Evolutionary conservation across 1,140 invertebrate species (phyloP), one percentile per base, ranked within the genome.

Genomic region (Heliconius hewitsoni): DNA sequence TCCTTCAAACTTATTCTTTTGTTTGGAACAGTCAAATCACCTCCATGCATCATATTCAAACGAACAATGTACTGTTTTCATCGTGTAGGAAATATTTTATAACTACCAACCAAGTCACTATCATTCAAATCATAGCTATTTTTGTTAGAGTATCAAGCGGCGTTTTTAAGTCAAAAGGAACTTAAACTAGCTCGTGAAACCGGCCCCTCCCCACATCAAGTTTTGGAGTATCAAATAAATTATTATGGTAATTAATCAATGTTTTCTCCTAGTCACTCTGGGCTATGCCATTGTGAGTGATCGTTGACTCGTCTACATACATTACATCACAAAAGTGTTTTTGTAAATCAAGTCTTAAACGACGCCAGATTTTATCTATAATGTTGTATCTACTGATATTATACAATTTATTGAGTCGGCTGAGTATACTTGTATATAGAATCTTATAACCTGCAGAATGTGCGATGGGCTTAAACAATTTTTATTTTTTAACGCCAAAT

Each of bases 201-300:
- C 88, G 87, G 90, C 88, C 91, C 90, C 90, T 89, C 92, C 91
- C 89, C 83, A 85, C 92, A 93, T 94, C 93, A 90, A 93, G 91
- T 94, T 94, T 93, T 92, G 88, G 91, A 92, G 91, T 94, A 94
- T 94, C 93, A 93, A 94, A 94, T 94, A 94, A 94, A 94, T 94
- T 92, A 94, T 94, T 94, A 93, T 94, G 92, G 91, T 94, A 94
- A 94, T 94, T 94, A 94, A 94, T 93, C 92, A 94, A 93, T 93
- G 92, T 94, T 94, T 93, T 94, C 93, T 93, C 90, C 93, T 85
- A 94, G 93, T 94, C 93, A 94, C 92, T 94, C 89, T 85, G 82
- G 89, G 87, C 83, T 83, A 84, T 84, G 85, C 81, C 82, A 93
- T 93, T 93, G 93, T 94, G 91, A 93, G 89, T 94, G 93, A 94